Conservation (phyloP, 2,797 vertebrate species). For the Leucoraja ocellata region DNA sequence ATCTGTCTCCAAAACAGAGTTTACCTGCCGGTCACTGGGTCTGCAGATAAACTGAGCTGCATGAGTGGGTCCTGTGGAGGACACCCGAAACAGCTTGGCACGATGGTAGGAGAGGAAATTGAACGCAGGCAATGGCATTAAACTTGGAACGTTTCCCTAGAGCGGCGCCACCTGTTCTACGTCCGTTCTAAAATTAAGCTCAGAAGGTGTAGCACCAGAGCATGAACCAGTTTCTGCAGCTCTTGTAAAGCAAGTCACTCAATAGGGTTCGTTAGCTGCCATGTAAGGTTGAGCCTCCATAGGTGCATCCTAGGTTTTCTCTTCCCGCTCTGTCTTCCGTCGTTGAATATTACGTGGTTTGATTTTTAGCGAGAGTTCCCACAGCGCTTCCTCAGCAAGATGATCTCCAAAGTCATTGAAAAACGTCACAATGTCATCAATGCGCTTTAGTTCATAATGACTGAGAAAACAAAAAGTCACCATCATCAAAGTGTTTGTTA, state of each 20-base stretch:
- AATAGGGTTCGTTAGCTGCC: constrained; percentile 46
- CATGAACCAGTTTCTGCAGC: constrained; percentile 19
- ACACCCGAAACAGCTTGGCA: constrained; percentile 20
- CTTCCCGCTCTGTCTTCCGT: constrained; percentile 86
- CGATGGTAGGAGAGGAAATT: constrained; percentile 27
- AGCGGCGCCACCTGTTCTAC: background rate
- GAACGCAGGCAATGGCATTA: constrained; percentile 22
- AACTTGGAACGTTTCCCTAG: background rate
- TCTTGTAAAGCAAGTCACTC: constrained; percentile 17
- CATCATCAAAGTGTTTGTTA: background rate
- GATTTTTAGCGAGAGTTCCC: constrained; percentile 98
- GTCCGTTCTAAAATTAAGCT: background rate
- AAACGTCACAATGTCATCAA: constrained; percentile 91
- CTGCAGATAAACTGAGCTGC: constrained; percentile 27
- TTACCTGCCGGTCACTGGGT: background rate
- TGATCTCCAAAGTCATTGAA: constrained; percentile 99
- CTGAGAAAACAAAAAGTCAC: constrained; percentile 54
- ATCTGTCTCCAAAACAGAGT: constrained; percentile 30
- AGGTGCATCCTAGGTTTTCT: constrained; percentile 75
- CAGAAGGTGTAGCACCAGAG: constrained; percentile 20
- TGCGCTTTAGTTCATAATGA: constrained; percentile 90
- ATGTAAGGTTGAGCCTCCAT: constrained; percentile 41
- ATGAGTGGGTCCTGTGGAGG: background rate
- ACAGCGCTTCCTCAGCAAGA: constrained; percentile 91
- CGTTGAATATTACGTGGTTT: constrained; percentile 86